Base-by-base conservation (phyloP, 2,797 vertebrate species). In the Lutjanus campechanus region DNA sequence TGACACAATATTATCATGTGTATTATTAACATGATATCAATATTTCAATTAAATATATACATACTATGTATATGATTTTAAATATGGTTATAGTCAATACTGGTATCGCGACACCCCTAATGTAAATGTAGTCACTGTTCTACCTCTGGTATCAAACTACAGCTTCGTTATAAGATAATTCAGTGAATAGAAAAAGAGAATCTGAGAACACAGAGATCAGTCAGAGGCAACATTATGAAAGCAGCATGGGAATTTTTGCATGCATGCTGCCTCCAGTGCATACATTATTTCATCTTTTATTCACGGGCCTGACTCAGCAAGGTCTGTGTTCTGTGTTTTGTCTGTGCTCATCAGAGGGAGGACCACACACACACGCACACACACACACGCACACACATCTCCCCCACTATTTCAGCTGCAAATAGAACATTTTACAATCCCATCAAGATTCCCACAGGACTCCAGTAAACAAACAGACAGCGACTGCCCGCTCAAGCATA, bases 401-500 rank as follows among this genome's bases (percentile, higher is more conserved):
- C 60, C 58, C 53, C 66, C 20, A 67, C 74, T 51, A 36, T 76
- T 85, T 80, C 71, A 86, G 76, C 78, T 74, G 76, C 81, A 85
- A 54, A 59, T 55, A 70, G 78, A 87, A 61, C 87, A 90, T 93
- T 91, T 36, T 89, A 88, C 93, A 91, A 77, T 83, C 85, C 79
- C 85, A 88, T 91, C 87, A 85, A 91, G 75, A 91, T 92, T 94
- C 92, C 91, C 94, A 93, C 93, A 91, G 90, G 79, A 91, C 86
- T 87, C 79, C 81, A 82, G 88, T 84, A 88, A 92, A 93, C 84
- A 93, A 81, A 89, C 74, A 89, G 80, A 89, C 79, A 88, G 71
- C 44, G 75, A 89, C 72, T 86, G 73, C 53, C 72, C 17, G 11
- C 80, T 89, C 70, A 85, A 84, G 69, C 85, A 85, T 83, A 80